Evolutionary conservation across 1,140 invertebrate genomes (phyloP), one percentile per base, ranked within the genome.

Genomic region (Formica selysi): DNA sequence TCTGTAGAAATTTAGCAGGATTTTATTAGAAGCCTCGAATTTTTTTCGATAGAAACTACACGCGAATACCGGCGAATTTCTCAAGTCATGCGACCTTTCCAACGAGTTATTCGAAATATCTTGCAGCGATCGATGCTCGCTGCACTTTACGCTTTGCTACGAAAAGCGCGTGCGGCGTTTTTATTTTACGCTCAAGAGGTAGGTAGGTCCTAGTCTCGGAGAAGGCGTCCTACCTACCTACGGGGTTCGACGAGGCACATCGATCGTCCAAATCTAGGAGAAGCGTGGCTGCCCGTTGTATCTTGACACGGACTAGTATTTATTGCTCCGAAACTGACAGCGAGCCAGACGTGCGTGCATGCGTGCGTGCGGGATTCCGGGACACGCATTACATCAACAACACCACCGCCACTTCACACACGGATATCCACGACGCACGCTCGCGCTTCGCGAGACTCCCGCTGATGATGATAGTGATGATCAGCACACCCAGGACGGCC

Each of bases 341-440:
- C 51, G 83, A 84, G 44, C 74, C n/a, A 32, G 32, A 62, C 26
- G 36, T 16, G 54, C 16, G 22, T 44, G 41, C 38, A 0, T 38
- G 36, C 67, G n/a, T 32, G 59, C 32, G 26, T 59, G 51, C 68
- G 67, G 44, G 85, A 85, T 51, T 19, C 48, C 62, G 68, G 70
- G 68, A 89, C 59, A 85, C 85, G 73, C 89, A 80, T 90, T 79
- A 90, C 89, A 38, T 79, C 44, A 73, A 83, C 54, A 62, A 68
- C 68, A 89, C 65, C 59, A 70, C 68, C 57, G 51, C 87, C 89
- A 87, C 89, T 87, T 51, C 5, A 19, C 85, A 84, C 78, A 70
- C 61, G 51, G 44, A 48, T 61, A 44, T 19, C 26, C 36, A 62
- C 79, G 78, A 90, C 85, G 87, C 62, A 59, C 76, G 59, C 67